Evolutionary conservation across 2,113 vertebrate genomes (phyloP), one percentile per base, ranked within the genome.

Genomic region (Ceratotherium simum): DNA sequence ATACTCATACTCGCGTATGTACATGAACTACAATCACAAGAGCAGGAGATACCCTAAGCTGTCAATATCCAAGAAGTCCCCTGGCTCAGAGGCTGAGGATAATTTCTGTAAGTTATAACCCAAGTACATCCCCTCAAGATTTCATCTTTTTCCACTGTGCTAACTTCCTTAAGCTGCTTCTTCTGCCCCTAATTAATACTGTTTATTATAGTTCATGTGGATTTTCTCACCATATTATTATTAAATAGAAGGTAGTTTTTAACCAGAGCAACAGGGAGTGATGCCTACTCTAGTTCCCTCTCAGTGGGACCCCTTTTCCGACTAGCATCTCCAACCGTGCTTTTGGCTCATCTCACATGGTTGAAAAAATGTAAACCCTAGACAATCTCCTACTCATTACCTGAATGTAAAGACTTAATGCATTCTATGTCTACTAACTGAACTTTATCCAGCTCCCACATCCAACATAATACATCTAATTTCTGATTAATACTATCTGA

Each of bases 191-290:
- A 93, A 87, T 84, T 83, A 83, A 42, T 70, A 54, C 27, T 79
- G 2, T 70, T 96, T 91, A 80, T 91, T 70, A 76, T 2, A 83
- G 20, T 33, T 73, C 48, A 93, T 64, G 51, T 42, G 31, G 18
- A 79, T 95, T 73, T 89, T 82, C 23, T 78, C 17, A 42, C 20
- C 42, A 75, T n/a, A 85, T 23, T 86, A 93, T 54, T 95, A 92
- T 70, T 86, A 93, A 92, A 82, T 56, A 96, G 23, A 81, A 84
- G 42, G 42, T 54, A 78, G 73, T 69, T 39, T 90, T 21, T 48
- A 87, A 75, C 31, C 8, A 86, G 85, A 96, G 42, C 72, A 86
- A 93, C 31, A 58, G 54, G 48, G 42, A 87, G 16, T 62, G 36
- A 87, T n/a, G 58, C 5, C 8, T 56, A 39, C 25, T 97, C 2